Conservation (phyloP, 1,140 invertebrate genomes). For the Drosophila suzukii region DNA sequence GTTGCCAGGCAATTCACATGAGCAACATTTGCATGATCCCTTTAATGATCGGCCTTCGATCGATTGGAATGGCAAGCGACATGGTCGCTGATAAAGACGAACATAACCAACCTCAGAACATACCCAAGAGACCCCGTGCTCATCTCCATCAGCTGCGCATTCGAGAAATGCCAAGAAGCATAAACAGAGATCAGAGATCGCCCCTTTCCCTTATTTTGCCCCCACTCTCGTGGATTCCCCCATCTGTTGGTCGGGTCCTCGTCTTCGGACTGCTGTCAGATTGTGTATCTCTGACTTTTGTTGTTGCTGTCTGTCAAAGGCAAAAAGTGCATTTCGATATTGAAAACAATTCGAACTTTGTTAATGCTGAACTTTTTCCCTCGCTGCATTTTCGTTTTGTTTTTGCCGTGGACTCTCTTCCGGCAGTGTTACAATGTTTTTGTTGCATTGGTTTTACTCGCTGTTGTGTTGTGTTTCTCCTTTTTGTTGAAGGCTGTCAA, state of each 20-base stretch:
- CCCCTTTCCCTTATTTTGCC: conserved; percentile 16
- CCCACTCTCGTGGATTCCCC: conserved; percentile 10
- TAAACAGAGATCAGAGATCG: conserved; percentile 27
- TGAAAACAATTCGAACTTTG: conserved; percentile 71
- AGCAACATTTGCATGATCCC: conserved; percentile 19
- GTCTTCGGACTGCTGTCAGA: conserved; percentile 63
- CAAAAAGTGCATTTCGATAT: conserved; percentile 73
- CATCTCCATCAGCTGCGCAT: conserved; percentile 21
- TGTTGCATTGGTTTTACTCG: conserved; percentile 71
- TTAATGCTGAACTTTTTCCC: conserved; percentile 53
- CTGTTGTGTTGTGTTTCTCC: conserved; percentile 38
- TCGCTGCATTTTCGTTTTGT: conserved; percentile 10
- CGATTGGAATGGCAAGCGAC: conserved; percentile 3
- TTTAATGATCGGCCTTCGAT: conserved; percentile 14
- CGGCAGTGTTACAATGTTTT: conserved; percentile 76
- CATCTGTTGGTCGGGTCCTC: conserved; percentile 33
- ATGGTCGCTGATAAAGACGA: conserved; percentile 13
- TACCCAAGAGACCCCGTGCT: background rate
- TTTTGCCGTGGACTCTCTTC: conserved; percentile 63
- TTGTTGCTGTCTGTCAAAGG: conserved; percentile 66
- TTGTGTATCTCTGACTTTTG: conserved; percentile 60
- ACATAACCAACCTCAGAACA: background rate
- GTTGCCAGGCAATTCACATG: background rate
- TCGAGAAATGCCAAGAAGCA: conserved; percentile 42
- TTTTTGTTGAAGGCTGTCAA: conserved; percentile 59